A percentile compares a stretch with the other conserved stretches of the same genome.
These are phyloP conservation scores for Spisula solida DNA, from an alignment of 2,888 invertebrate genomes.

Conservation along the genomic window DNA sequence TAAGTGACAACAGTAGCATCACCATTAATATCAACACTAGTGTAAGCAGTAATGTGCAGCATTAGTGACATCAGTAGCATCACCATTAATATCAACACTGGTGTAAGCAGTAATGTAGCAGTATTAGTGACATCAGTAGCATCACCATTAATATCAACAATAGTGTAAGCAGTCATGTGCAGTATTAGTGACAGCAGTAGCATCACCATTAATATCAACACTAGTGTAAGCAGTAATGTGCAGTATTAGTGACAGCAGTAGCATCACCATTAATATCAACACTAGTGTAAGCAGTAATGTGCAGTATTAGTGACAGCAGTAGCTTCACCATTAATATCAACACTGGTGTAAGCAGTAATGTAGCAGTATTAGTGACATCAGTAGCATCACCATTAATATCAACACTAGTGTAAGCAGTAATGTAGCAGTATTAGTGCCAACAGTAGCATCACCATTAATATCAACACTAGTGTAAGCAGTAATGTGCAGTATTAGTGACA, in stretches of 20 bases:
- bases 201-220: too few relatives aligned
- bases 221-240: too few relatives aligned
- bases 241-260: too few relatives aligned
- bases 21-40: not conserved
- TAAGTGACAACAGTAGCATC: not conserved
- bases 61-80: not conserved
- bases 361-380: not conserved
- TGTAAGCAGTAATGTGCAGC: not conserved
- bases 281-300: not conserved
- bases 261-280: not conserved
- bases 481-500: too few relatives aligned
- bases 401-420: not conserved
- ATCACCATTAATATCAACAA: not conserved
- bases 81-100: not conserved
- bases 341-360: not conserved
- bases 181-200: not conserved
- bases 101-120: too few relatives aligned
- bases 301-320: too few relatives aligned
- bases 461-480: too few relatives aligned
- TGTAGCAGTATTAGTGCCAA: not conserved
- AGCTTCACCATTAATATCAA: not conserved
- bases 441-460: not conserved
- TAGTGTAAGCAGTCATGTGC: not conserved
- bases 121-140: not conserved
- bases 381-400: not conserved